Evolutionary conservation across 2,113 vertebrate genomes (phyloP), one percentile per base, ranked within the genome.

Genomic region (Paracanthobrama guichenoti): DNA sequence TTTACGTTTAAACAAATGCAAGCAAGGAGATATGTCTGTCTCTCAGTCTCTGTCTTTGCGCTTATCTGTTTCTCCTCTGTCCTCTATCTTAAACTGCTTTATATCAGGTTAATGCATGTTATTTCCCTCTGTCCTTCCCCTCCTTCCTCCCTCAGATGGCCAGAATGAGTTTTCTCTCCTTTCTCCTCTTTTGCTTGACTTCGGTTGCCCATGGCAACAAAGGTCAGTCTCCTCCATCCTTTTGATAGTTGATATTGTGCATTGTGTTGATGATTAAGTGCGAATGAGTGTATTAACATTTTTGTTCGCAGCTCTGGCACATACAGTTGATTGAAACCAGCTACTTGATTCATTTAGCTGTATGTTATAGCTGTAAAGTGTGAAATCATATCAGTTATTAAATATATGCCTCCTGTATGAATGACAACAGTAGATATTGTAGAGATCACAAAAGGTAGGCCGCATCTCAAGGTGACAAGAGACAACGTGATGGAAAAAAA

Each of bases 101-200:
- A 83, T 87, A 86, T 86, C 86, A 89, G 87, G 92, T 93, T 94
- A 92, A 94, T 94, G 94, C 92, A 93, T 93, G 93, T 90, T 75
- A 88, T 90, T 91, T 90, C 88, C 60, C 85, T 85, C 73, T 79
- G 67, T 82, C 81, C 31, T 39, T 85, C 80, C 85, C 81, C n/a
- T 79, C 90, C 91, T 90, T 92, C 90, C 91, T 93, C 88, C 91
- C 83, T 92, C 92, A 94, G 93, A 94, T 94, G 94, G 92, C 92
- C 93, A 94, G 92, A 94, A 93, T 95, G 91, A 92, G 89, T 92
- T 92, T 93, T 92, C 92, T 95, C 92, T 93, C 93, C 91, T 93
- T 94, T 89, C 91, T 93, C 90, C 91, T 95, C 89, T 92, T 95
- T 93, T 95, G 93, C 93, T 94, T 95, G 92, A 93, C 94, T 94